Conservation (phyloP, 2,888 invertebrate species). For the Dicyrtoma fusca region DNA sequence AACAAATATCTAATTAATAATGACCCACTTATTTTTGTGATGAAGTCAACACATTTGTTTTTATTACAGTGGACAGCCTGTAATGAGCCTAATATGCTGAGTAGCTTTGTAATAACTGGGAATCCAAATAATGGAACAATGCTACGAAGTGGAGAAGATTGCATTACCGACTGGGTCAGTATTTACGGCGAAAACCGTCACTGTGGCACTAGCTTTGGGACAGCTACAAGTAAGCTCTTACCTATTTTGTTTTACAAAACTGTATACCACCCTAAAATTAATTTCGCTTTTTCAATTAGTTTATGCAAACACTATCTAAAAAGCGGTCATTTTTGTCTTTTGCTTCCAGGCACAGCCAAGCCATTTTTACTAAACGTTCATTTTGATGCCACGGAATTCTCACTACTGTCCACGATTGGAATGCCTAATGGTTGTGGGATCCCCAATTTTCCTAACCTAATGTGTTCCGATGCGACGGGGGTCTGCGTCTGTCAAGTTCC, state of each 20-base stretch:
- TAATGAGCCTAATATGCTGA: too few species aligned
- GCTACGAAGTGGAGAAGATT: background rate
- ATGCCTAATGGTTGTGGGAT: background rate
- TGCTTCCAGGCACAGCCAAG: background rate
- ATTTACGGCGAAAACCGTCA: background rate
- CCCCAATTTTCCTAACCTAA: background rate
- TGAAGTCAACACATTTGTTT: too few species aligned
- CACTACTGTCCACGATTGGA: background rate
- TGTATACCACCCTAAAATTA: too few species aligned
- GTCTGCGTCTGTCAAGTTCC: background rate
- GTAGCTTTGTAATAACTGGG: background rate
- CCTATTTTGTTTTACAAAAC: too few species aligned
- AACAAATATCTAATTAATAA: too few species aligned
- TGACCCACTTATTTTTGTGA: too few species aligned
- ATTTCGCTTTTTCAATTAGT: too few species aligned
- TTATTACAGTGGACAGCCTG: background rate
- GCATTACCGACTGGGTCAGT: background rate
- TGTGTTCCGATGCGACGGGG: background rate
- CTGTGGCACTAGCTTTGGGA: background rate
- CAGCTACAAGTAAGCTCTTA: background rate
- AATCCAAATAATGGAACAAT: background rate
- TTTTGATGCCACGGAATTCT: background rate
- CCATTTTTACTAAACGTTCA: slow-evolving; percentile 5
- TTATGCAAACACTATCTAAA: too few species aligned
- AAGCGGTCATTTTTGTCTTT: too few species aligned